These are phyloP conservation scores for Sebastes hubbsi DNA, from an alignment of 2,797 vertebrate species.

Conservation along the genomic window DNA sequence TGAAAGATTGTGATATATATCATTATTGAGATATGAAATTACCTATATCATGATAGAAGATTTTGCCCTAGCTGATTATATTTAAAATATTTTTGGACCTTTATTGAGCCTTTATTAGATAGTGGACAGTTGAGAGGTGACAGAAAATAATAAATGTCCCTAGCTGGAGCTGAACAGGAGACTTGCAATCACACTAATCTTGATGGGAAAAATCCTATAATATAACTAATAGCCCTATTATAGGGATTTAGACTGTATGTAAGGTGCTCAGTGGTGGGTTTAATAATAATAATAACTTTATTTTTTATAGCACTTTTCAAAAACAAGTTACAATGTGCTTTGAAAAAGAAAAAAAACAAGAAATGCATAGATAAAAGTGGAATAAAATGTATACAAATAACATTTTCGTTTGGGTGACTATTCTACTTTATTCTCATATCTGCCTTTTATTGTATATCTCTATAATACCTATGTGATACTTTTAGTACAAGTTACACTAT, in stretches of 20 bases:
- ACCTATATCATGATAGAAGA: too few relatives aligned
- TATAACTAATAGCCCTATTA: not conserved
- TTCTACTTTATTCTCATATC: not conserved
- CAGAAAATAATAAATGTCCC: not conserved
- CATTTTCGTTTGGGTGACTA: not conserved
- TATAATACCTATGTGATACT: not conserved
- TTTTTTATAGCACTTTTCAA: not conserved
- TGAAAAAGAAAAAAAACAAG: not conserved
- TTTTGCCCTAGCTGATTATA: too few relatives aligned
- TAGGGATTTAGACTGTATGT: not conserved
- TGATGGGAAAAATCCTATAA: not conserved
- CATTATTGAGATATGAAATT: too few relatives aligned
- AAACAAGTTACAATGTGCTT: not conserved
- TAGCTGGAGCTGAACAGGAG: not conserved
- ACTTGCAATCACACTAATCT: not conserved
- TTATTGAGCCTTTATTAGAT: not conserved
- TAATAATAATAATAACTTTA: not conserved
- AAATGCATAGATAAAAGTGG: not conserved
- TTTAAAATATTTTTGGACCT: not conserved
- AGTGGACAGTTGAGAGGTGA: not conserved
- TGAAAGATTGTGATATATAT: too few relatives aligned
- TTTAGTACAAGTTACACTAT: not conserved
- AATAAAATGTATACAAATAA: not conserved
- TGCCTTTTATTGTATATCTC: not conserved
- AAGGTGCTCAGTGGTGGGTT: not conserved